Evolutionary conservation across 2,888 invertebrate genomes (phyloP).

Genomic region (Drosophila mayaguana): DNA sequence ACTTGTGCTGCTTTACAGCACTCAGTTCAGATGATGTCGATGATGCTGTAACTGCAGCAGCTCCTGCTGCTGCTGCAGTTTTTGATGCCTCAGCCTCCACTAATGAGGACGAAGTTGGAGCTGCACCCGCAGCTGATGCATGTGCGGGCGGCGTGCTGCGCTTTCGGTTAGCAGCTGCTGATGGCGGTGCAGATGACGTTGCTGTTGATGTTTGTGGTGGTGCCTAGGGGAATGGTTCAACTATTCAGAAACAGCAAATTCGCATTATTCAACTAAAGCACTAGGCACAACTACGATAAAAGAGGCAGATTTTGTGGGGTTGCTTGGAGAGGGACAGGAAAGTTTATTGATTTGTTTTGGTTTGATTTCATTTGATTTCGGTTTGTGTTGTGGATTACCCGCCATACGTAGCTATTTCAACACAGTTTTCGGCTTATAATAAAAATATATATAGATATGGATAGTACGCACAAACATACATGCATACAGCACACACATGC

Average conservation of each 20-base stretch:
- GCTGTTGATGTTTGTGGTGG: slow-evolving; percentile 52
- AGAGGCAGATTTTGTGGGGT: slow-evolving; percentile 1
- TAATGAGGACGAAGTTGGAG: slow-evolving; percentile 9
- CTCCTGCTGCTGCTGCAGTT: not conserved
- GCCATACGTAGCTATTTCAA: slow-evolving; percentile 23
- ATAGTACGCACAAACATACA: slow-evolving; percentile 16
- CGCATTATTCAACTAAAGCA: slow-evolving; percentile 83
- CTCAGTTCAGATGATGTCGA: slow-evolving; percentile 18
- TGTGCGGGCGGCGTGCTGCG: slow-evolving; percentile 28
- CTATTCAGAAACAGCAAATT: slow-evolving; percentile 87
- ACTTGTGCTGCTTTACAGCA: slow-evolving; percentile 29
- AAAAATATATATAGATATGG: slow-evolving; percentile 30
- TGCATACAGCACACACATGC: not conserved
- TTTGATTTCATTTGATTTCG: slow-evolving; percentile 19
- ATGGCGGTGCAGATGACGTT: slow-evolving; percentile 13
- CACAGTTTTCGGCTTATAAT: slow-evolving; percentile 11
- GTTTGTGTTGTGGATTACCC: slow-evolving; percentile 18
- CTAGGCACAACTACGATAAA: slow-evolving; percentile 64
- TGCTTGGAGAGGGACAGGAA: not conserved
- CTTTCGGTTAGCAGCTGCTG: slow-evolving; percentile 18
- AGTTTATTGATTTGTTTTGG: not conserved
- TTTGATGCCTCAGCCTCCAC: slow-evolving; percentile 3
- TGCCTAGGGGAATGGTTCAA: slow-evolving; percentile 85
- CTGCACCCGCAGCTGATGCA: slow-evolving; percentile 11
- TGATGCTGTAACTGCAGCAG: slow-evolving; percentile 2